phyloP scores from a whole-genome alignment of 2,888 invertebrate species.

The Rosalia funebris region DNA sequence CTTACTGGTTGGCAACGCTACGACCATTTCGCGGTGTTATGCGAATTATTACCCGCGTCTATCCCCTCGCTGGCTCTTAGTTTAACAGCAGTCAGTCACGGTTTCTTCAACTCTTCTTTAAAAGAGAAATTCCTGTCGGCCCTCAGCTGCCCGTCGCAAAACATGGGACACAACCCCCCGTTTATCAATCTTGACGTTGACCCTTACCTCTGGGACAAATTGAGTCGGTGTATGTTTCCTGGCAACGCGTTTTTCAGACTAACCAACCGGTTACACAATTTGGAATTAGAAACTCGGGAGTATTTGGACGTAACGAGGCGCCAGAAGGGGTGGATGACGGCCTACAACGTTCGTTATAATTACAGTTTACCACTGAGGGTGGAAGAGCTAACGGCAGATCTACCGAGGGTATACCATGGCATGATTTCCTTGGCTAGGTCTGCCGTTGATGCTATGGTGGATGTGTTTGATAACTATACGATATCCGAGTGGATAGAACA shows the following conservation, averaged over 20 bases:
- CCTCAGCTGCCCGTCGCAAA: conserved; percentile 67
- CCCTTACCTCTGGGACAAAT: conserved; percentile 72
- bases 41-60: conserved; percentile 74
- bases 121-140: conserved; percentile 64
- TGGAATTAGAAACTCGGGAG: conserved; percentile 62
- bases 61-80: conserved; percentile 73
- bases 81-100: conserved; percentile 69
- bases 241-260: conserved; percentile 69
- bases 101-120: conserved; percentile 70
- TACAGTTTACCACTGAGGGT: conserved; percentile 75
- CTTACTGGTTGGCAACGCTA: conserved; percentile 71
- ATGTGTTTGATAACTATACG: conserved; percentile 70
- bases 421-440: conserved; percentile 67
- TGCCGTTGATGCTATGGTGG: conserved; percentile 68
- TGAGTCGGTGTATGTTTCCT: conserved; percentile 72
- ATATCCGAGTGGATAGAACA: conserved; percentile 76
- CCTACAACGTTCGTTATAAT: conserved; percentile 75
- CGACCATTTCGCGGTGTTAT: conserved; percentile 78
- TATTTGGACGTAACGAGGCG: conserved; percentile 58
- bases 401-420: conserved; percentile 70
- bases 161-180: conserved; percentile 54
- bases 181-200: conserved; percentile 71
- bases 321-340: conserved; percentile 73
- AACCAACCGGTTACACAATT: conserved; percentile 63
- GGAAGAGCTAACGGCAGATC: conserved; percentile 69